Evolutionary conservation across 1,140 invertebrate species (phyloP).

Genomic region (Holotrichia oblita): DNA sequence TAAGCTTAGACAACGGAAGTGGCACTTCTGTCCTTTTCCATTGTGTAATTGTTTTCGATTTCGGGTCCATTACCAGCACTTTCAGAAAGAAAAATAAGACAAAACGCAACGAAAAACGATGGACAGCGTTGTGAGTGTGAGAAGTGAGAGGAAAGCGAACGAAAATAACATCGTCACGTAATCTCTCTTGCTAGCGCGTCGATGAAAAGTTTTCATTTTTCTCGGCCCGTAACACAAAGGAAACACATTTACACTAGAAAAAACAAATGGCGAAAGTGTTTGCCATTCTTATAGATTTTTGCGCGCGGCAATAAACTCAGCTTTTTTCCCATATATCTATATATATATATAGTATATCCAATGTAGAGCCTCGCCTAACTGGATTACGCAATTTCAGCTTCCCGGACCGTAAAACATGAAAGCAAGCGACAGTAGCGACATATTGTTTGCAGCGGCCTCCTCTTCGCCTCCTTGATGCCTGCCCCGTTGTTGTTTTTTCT

Average conservation of each 20-base stretch:
- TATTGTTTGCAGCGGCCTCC: neutral
- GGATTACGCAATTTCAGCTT: slow-evolving; percentile 20
- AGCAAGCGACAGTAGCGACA: slow-evolving; percentile 5
- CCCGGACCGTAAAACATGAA: slow-evolving; percentile 19
- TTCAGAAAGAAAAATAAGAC: neutral
- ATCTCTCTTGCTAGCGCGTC: neutral
- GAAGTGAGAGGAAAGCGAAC: neutral
- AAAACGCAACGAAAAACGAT: neutral
- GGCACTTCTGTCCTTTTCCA: neutral
- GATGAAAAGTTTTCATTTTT: slow-evolving; percentile 14
- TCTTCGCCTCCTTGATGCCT: neutral
- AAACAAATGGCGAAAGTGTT: slow-evolving; percentile 17
- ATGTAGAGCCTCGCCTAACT: neutral
- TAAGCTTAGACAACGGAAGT: neutral
- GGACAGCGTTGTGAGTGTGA: neutral
- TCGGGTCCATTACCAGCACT: slow-evolving; percentile 10
- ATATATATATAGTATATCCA: neutral
- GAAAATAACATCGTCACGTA: neutral
- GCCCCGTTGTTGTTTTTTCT: neutral
- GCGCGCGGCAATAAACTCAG: slow-evolving; percentile 9
- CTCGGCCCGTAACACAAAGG: slow-evolving; percentile 7
- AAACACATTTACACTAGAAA: slow-evolving; percentile 20
- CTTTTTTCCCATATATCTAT: neutral
- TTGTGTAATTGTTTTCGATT: slow-evolving; percentile 17
- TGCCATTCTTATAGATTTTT: slow-evolving; percentile 17